phyloP scores from a whole-genome alignment of 2,113 vertebrate genomes.

The Channa argus region DNA sequence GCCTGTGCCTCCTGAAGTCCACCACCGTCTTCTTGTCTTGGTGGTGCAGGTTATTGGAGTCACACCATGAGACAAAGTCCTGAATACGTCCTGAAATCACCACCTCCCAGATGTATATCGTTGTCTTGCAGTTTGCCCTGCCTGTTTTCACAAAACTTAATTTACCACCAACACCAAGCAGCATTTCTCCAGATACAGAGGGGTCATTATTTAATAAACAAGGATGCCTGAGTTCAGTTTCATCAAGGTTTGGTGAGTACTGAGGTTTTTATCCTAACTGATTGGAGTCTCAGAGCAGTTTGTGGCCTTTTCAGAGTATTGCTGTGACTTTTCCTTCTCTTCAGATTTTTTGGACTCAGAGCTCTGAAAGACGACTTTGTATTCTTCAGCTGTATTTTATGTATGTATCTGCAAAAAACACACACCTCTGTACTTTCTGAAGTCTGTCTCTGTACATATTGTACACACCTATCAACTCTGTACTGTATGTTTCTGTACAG shows the following conservation, averaged over 20 bases:
- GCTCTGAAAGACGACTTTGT: not conserved
- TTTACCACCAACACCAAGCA: not conserved
- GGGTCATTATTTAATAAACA: not conserved
- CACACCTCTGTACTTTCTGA: not conserved
- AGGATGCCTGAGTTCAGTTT: not conserved
- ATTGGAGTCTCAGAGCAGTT: not conserved
- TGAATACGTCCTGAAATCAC: too few species aligned
- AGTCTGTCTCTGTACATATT: not conserved
- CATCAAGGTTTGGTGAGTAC: not conserved
- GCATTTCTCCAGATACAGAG: not conserved
- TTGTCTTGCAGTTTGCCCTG: too few species aligned
- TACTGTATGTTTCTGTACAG: not conserved
- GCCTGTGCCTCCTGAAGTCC: too few species aligned
- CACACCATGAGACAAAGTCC: too few species aligned
- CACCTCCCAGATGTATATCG: too few species aligned
- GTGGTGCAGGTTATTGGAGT: too few species aligned
- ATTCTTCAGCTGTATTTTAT: not conserved
- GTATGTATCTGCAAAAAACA: not conserved
- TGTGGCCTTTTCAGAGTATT: not conserved
- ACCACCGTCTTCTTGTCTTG: too few species aligned
- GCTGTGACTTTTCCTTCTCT: conserved; percentile 8
- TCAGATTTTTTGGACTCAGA: not conserved
- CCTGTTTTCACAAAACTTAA: too few species aligned
- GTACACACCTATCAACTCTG: not conserved
- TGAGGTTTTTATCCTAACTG: not conserved